Evolutionary conservation across 2,113 vertebrate species (phyloP).

Genomic region (Catagonus wagneri): DNA sequence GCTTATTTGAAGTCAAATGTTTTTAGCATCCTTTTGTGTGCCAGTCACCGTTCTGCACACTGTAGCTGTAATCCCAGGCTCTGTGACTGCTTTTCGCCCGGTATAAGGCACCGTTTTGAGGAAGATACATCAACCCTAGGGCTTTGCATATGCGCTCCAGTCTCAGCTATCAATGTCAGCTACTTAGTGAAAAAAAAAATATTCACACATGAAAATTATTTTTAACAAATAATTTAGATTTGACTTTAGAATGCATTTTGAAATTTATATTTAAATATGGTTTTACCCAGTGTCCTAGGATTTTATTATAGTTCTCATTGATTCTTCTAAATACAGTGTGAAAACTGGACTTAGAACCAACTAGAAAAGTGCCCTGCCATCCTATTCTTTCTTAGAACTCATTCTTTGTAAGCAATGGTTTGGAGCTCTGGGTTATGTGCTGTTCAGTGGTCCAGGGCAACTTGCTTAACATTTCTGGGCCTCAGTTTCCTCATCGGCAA

Average conservation of each 20-base stretch:
- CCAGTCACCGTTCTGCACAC: rapidly evolving
- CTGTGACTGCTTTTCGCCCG: neutral
- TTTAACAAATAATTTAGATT: neutral
- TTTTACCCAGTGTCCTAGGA: neutral
- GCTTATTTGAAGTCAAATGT: neutral
- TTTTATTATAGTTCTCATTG: neutral
- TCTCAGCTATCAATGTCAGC: neutral
- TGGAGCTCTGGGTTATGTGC: neutral
- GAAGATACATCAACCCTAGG: neutral
- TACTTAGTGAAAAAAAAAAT: neutral
- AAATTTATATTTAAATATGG: constrained; percentile 27
- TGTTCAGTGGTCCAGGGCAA: neutral
- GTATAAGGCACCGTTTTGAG: neutral
- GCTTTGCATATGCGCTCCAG: neutral
- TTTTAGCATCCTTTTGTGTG: neutral
- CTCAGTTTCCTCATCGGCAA: neutral
- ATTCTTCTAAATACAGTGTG: neutral
- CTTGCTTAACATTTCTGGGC: neutral
- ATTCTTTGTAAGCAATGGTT: neutral
- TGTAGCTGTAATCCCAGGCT: neutral
- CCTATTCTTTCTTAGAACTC: neutral
- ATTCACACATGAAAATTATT: constrained; percentile 13
- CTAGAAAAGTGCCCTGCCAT: neutral
- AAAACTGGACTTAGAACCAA: neutral
- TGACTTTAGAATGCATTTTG: neutral